A percentile compares a stretch with the other conserved stretches of the same genome.
phyloP scores from a whole-genome alignment of 1,140 invertebrate genomes.

The Nymphalis io region DNA sequence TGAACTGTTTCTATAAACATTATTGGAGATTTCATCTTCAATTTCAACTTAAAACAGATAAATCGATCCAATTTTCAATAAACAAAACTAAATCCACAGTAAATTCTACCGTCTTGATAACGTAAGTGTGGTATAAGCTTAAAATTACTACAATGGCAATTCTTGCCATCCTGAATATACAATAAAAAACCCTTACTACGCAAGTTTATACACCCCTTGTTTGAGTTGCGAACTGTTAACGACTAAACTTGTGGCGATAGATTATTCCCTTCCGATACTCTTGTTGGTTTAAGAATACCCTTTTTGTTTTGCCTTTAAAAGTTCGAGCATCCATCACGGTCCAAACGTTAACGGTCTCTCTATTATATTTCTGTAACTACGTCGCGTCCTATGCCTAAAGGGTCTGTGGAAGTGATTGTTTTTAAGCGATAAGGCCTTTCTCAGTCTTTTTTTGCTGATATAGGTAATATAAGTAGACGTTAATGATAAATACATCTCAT shows the following conservation, averaged over 20 bases:
- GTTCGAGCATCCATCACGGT: constrained; percentile 28
- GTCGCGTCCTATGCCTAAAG: too few relatives aligned
- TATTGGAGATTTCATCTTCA: too few relatives aligned
- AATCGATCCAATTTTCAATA: too few relatives aligned
- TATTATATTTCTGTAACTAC: neutral
- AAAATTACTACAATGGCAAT: neutral
- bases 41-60: too few relatives aligned
- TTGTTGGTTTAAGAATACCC: constrained; percentile 36
- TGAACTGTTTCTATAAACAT: too few relatives aligned
- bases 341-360: neutral
- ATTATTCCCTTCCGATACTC: constrained; percentile 36
- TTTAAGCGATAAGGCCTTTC: too few relatives aligned
- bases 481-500: too few relatives aligned
- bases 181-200: constrained; percentile 23
- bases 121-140: neutral
- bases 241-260: constrained; percentile 35
- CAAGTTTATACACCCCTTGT: constrained; percentile 26
- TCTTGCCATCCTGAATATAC: neutral
- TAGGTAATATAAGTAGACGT: too few relatives aligned
- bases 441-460: too few relatives aligned
- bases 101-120: neutral
- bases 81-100: too few relatives aligned
- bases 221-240: constrained; percentile 41
- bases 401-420: too few relatives aligned
- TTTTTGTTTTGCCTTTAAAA: constrained; percentile 32